Evolutionary conservation across 2,113 vertebrate species (phyloP).

Genomic region (Crocuta crocuta): DNA sequence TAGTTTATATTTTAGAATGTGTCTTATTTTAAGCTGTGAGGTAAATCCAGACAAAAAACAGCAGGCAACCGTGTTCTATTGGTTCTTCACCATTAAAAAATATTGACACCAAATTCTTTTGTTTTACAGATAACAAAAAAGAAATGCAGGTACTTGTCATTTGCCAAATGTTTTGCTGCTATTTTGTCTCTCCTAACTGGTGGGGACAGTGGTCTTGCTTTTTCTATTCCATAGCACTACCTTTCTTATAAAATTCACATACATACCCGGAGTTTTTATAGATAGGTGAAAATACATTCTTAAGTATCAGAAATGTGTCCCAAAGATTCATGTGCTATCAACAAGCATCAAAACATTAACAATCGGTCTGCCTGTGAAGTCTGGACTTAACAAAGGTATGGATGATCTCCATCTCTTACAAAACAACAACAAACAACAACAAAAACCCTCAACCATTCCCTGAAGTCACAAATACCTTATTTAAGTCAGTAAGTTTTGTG

Average conservation of each 20-base stretch:
- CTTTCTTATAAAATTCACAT: not conserved
- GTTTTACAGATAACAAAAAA: not conserved
- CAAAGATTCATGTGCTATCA: not conserved
- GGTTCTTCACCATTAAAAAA: not conserved
- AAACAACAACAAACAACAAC: not conserved
- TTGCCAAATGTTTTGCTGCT: not conserved
- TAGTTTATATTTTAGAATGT: not conserved
- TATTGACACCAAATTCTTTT: not conserved
- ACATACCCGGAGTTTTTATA: not conserved
- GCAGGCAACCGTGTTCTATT: not conserved
- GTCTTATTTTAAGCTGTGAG: not conserved
- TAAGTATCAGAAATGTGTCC: not conserved
- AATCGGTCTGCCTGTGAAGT: not conserved
- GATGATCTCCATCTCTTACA: not conserved
- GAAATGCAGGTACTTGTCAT: not conserved
- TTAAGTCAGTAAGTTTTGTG: not conserved
- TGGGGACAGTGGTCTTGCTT: not conserved
- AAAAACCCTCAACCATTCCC: not conserved
- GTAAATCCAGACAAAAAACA: not conserved
- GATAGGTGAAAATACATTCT: not conserved
- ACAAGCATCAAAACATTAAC: not conserved
- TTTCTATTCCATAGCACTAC: not conserved
- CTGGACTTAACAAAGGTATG: not conserved
- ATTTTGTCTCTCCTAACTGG: not conserved
- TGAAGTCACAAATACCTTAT: not conserved